Base-by-base conservation (phyloP, 2,113 vertebrate genomes). In the Eclectus roratus region DNA sequence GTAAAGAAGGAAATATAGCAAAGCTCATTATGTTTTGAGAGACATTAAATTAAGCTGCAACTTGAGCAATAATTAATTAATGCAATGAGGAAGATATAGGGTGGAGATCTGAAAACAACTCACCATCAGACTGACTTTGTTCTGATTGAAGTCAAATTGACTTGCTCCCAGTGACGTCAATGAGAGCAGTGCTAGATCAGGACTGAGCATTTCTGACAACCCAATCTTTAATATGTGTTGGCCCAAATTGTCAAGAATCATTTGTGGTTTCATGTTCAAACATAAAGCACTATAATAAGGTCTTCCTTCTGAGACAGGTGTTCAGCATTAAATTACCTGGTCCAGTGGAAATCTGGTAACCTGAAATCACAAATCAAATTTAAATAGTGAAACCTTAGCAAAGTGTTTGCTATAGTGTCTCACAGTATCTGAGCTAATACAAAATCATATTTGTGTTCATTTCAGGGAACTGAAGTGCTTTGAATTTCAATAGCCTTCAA, bases 61-160 rank as follows among this genome's bases (percentile, higher is more conserved):
- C 88, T 96, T 96, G 92, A 86, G 88, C 92, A 96, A 96, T 89
- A 93, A 93, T 85, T 95, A 95, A 93, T 94, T 92, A 93, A 93
- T 89, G 88, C 28, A 87, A 88, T 72, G 88, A 24, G 17, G 91
- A 95, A 95, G 77, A 87, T 37, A 64, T 1, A 63, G 93, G 88
- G 92, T 89, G 94, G 94, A 87, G 91, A 93, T 87, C 90, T 91
- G 70, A 93, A 91, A 96, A 95, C 91, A 96, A 56, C 83, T 86
- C 77, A 39, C 53, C 91, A 85, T 92, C 92, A 94, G 35, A 14
- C 80, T 94, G 73, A 70, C 92, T 96, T 93, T 79, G 44, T 91
- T 96, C 73, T 79, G 88, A 28, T 3, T 96, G 85, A 93, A 94
- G 92, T 87, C 55, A 96, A 89, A 92, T 80, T 89, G 94, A 92